A percentile compares a stretch with the other conserved stretches of the same genome.
These are phyloP conservation scores for Siderastrea radians DNA, from an alignment of 92 coral and sea anemone species.

Conservation along the genomic window DNA sequence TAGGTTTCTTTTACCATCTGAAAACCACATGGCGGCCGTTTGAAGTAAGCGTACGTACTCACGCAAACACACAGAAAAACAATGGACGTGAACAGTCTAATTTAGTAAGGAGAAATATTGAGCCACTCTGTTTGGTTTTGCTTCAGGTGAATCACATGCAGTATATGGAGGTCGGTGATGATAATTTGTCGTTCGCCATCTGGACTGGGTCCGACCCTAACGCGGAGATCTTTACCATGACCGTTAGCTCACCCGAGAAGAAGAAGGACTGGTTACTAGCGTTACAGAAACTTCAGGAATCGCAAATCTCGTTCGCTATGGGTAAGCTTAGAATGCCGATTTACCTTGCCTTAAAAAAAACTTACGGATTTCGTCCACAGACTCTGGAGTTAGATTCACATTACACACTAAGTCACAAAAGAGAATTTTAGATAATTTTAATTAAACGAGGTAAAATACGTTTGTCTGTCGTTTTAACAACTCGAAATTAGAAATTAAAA, in stretches of 20 bases:
- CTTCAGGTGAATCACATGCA: constrained; percentile 94
- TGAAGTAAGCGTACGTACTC: too few relatives aligned
- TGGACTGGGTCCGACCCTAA: constrained; percentile 93
- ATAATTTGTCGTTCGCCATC: constrained; percentile 93
- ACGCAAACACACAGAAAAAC: constrained; percentile 17
- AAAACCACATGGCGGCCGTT: too few relatives aligned
- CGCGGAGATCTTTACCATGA: constrained; percentile 87
- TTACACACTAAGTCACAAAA: too few relatives aligned
- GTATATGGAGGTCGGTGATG: constrained; percentile 94
- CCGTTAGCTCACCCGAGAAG: constrained; percentile 89
- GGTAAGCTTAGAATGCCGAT: constrained; percentile 67
- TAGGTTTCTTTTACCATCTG: too few relatives aligned
- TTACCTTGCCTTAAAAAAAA: background rate
- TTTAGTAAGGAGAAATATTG: background rate
- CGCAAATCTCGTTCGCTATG: constrained; percentile 94
- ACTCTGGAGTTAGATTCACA: too few relatives aligned
- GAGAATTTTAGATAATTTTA: too few relatives aligned
- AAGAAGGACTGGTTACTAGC: constrained; percentile 92
- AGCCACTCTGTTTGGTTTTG: background rate
- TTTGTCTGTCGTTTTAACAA: too few relatives aligned
- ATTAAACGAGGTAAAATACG: too few relatives aligned
- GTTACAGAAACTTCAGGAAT: constrained; percentile 83
- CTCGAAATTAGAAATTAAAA: too few relatives aligned
- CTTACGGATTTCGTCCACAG: background rate
- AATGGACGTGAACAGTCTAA: constrained; percentile 93